Percentiles rank a stretch among this genome's conserved stretches.
These are phyloP conservation scores for Hyppa rectilinea DNA, from an alignment of 2,888 invertebrate genomes.

Conservation along the genomic window DNA sequence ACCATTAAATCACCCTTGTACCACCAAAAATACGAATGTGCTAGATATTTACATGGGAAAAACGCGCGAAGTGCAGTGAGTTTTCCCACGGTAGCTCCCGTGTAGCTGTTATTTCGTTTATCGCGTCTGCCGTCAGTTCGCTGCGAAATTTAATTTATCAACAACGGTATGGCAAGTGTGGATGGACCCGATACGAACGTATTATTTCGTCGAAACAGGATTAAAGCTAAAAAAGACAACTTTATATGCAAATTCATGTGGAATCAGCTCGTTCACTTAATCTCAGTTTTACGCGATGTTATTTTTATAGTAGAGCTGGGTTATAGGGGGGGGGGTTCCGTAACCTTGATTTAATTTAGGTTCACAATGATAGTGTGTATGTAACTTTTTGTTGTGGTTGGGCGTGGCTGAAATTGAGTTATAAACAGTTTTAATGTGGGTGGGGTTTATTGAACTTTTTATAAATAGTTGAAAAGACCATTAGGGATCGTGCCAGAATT, in stretches of 20 bases:
- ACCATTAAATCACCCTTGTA: slow-evolving; percentile 43
- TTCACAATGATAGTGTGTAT: too few relatives aligned
- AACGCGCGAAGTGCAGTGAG: slow-evolving; percentile 40
- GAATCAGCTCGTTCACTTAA: slow-evolving; percentile 31
- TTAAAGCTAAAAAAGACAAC: slow-evolving; percentile 47
- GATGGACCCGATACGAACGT: slow-evolving; percentile 64
- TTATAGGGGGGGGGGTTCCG: not conserved
- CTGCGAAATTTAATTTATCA: slow-evolving; percentile 80
- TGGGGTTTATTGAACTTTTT: slow-evolving; percentile 36
- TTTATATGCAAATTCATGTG: slow-evolving; percentile 34
- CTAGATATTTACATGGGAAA: slow-evolving; percentile 46
- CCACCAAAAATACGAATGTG: slow-evolving; percentile 33
- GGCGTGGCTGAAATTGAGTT: not conserved
- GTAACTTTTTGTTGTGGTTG: not conserved
- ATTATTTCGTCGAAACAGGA: slow-evolving; percentile 58
- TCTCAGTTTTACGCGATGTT: slow-evolving; percentile 19
- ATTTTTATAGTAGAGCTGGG: slow-evolving; percentile 3
- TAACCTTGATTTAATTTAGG: not conserved
- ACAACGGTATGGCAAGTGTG: slow-evolving; percentile 61
- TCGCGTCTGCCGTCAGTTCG: slow-evolving; percentile 69
- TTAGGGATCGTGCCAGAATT: slow-evolving; percentile 46
- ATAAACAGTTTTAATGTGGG: not conserved
- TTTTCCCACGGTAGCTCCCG: slow-evolving; percentile 47
- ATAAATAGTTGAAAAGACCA: slow-evolving; percentile 29
- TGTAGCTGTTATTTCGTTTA: slow-evolving; percentile 68